Conservation (phyloP, 2,888 invertebrate genomes). For the Caenorhabditis afra region DNA sequence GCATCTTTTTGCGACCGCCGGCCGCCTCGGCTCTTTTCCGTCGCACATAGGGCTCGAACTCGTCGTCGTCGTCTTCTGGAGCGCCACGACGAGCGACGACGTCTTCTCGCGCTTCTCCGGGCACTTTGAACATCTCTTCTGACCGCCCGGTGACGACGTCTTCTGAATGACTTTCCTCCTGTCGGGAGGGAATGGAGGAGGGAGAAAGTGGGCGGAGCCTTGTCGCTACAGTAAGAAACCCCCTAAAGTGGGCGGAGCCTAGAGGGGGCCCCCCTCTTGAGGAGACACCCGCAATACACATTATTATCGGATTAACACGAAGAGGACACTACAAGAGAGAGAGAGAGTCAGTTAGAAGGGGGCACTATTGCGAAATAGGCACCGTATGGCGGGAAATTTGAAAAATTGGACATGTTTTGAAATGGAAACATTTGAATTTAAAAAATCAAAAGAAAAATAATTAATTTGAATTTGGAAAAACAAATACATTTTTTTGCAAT, state of each 20-base stretch:
- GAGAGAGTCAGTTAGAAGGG: no score
- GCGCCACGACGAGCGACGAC: no score
- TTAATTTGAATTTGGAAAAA: no score
- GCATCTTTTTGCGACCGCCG: constrained; percentile 68
- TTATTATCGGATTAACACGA: constrained; percentile 46
- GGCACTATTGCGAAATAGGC: no score
- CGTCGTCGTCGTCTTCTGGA: constrained; percentile 66
- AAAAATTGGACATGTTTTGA: no score
- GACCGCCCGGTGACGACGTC: neutral
- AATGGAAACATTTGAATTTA: no score
- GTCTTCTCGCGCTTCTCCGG: neutral
- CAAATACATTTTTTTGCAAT: no score
- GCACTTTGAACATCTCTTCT: constrained; percentile 24
- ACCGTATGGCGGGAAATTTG: no score
- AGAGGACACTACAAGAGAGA: no score
- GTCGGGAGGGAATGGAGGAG: no score
- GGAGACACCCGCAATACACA: constrained; percentile 39
- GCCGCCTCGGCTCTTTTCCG: constrained; percentile 63
- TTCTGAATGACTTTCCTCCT: constrained; percentile 4
- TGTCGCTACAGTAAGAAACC: neutral
- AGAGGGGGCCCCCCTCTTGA: constrained; percentile 5
- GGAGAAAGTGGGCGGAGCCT: no score
- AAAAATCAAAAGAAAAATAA: no score
- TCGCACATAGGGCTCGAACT: constrained; percentile 78
- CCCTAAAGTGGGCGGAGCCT: constrained; percentile 24